Evolutionary conservation across 2,797 vertebrate genomes (phyloP).

Genomic region (Myripristis jacobus): DNA sequence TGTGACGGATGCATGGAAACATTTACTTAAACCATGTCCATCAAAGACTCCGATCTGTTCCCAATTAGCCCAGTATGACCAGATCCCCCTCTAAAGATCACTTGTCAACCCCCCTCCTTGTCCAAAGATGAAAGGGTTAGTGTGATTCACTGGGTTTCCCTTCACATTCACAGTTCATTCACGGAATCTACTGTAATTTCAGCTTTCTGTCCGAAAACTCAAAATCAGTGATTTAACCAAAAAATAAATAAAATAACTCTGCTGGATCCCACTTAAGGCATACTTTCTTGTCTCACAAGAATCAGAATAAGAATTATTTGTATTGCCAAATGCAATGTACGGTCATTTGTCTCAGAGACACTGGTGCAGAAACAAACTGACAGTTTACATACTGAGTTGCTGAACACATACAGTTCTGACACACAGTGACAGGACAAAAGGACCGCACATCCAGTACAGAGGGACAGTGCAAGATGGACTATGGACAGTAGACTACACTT

Average conservation of each 20-base stretch:
- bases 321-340: not conserved
- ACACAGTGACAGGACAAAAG: not conserved
- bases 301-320: not conserved
- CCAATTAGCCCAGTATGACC: conserved; percentile 78
- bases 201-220: conserved; percentile 39
- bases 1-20: conserved; percentile 81
- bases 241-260: conserved; percentile 18
- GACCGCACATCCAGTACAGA: not conserved
- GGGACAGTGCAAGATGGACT: not conserved
- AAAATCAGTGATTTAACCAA: conserved; percentile 42
- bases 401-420: not conserved
- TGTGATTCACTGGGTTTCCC: conserved; percentile 62
- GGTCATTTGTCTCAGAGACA: conserved; percentile 20
- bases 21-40: conserved; percentile 80
- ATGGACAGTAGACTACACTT: too few species aligned
- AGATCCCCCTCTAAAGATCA: conserved; percentile 69
- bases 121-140: conserved; percentile 63
- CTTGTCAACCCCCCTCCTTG: conserved; percentile 52
- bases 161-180: conserved; percentile 58
- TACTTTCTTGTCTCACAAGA: conserved; percentile 12
- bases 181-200: conserved; percentile 35
- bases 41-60: conserved; percentile 83
- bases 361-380: not conserved
- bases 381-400: not conserved
- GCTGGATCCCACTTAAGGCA: conserved; percentile 23